Conservation (phyloP, 2,797 vertebrate genomes). For the Sebastes nivosus region DNA sequence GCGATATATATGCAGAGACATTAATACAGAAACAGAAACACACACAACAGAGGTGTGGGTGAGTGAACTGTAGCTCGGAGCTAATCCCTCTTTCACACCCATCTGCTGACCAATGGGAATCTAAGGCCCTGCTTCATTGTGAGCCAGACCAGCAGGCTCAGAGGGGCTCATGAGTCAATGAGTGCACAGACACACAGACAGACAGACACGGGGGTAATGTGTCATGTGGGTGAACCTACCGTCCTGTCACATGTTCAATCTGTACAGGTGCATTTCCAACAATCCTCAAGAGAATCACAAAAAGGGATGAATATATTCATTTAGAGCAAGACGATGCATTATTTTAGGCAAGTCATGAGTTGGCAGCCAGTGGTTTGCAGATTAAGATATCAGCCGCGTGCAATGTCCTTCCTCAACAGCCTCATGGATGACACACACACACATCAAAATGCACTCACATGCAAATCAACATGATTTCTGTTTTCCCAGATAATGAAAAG, state of each 20-base stretch:
- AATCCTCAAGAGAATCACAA: neutral
- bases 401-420: neutral
- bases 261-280: neutral
- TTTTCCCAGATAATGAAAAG: neutral
- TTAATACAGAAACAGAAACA: conserved; percentile 8
- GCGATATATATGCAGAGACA: neutral
- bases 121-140: conserved; percentile 57
- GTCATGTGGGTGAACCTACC: conserved; percentile 28
- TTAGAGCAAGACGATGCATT: neutral
- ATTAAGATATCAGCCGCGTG: conserved; percentile 5
- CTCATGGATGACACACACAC: neutral
- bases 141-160: conserved; percentile 63
- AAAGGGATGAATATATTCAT: neutral
- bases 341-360: neutral
- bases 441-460: neutral
- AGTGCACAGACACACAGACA: neutral
- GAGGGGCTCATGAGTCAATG: conserved; percentile 55
- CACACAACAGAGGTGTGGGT: conserved; percentile 22
- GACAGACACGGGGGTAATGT: conserved; percentile 10
- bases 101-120: conserved; percentile 80
- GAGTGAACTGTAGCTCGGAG: conserved; percentile 35
- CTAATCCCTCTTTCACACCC: conserved; percentile 74
- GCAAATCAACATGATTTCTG: neutral
- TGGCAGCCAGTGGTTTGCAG: conserved; percentile 1
- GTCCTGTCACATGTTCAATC: conserved; percentile 4